Percentiles rank a stretch among this genome's conserved stretches.
Conservation (phyloP, 1,140 invertebrate species). For the Tribolium madens region DNA sequence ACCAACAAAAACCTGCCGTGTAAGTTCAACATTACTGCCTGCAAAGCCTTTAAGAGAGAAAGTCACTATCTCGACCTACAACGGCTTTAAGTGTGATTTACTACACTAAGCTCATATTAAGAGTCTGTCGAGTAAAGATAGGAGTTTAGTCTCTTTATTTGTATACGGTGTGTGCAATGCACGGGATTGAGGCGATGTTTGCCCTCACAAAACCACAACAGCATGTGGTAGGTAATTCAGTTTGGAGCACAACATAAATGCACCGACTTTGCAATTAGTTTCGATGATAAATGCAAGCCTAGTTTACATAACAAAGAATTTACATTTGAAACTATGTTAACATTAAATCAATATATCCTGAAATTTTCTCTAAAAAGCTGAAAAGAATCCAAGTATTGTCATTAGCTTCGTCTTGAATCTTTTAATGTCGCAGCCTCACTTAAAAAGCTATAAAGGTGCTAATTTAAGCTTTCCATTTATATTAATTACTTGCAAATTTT, state of each 20-base stretch:
- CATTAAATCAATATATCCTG: too few relatives aligned
- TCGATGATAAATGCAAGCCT: background rate
- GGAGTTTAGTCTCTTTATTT: slow-evolving; percentile 10
- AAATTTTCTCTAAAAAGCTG: too few relatives aligned
- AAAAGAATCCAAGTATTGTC: too few relatives aligned
- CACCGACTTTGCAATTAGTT: slow-evolving; percentile 11
- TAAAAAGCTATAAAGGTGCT: too few relatives aligned
- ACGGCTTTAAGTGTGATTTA: slow-evolving; percentile 32
- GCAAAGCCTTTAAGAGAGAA: slow-evolving; percentile 25
- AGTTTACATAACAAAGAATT: background rate
- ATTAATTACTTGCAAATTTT: too few relatives aligned
- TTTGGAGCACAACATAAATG: slow-evolving; percentile 1
- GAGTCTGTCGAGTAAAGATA: slow-evolving; percentile 22
- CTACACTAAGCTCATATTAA: slow-evolving; percentile 24
- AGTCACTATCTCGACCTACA: slow-evolving; percentile 33
- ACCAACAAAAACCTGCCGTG: slow-evolving; percentile 13
- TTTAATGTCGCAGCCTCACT: too few relatives aligned
- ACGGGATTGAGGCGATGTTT: slow-evolving; percentile 10
- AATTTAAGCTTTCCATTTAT: too few relatives aligned
- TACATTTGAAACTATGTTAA: background rate
- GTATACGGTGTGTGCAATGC: slow-evolving; percentile 7
- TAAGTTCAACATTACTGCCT: slow-evolving; percentile 30
- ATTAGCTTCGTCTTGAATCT: too few relatives aligned
- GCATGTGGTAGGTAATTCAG: slow-evolving; percentile 19
- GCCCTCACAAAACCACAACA: slow-evolving; percentile 4